Conservation (phyloP, 1,140 invertebrate genomes). For the Rhynchophorus ferrugineus region DNA sequence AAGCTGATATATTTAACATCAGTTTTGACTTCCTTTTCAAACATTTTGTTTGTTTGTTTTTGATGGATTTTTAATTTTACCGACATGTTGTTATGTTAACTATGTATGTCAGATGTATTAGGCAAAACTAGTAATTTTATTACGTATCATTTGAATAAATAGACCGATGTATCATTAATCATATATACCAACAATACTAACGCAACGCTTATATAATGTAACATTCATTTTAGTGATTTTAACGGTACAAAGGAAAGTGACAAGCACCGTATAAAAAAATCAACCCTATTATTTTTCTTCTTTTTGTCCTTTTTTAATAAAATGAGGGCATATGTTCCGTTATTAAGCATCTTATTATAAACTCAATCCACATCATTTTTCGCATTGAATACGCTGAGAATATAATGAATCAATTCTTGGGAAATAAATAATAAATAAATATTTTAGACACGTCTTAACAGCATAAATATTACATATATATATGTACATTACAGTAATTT, state of each 20-base stretch:
- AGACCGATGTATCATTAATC: neutral
- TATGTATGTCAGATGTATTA: neutral
- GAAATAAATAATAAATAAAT: too few relatives aligned
- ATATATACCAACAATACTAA: neutral
- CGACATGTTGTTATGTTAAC: neutral
- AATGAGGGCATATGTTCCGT: too few relatives aligned
- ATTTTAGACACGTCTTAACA: too few relatives aligned
- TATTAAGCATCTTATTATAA: too few relatives aligned
- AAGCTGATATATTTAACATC: neutral
- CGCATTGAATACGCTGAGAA: too few relatives aligned
- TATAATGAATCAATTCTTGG: too few relatives aligned
- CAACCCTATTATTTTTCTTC: too few relatives aligned
- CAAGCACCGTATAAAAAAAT: neutral
- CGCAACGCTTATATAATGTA: neutral
- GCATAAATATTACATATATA: too few relatives aligned
- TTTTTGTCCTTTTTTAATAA: too few relatives aligned
- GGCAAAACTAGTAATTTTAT: neutral
- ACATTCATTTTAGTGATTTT: neutral
- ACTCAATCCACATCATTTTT: too few relatives aligned
- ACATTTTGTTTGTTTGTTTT: neutral
- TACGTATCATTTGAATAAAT: neutral
- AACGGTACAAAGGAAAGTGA: slow-evolving; percentile 1
- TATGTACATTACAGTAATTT: too few relatives aligned
- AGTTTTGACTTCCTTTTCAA: neutral
- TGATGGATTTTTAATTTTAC: neutral